A percentile compares a stretch with the other conserved stretches of the same genome.
These are phyloP conservation scores for Osmoderma eremita DNA, from an alignment of 2,888 invertebrate species.

Conservation along the genomic window DNA sequence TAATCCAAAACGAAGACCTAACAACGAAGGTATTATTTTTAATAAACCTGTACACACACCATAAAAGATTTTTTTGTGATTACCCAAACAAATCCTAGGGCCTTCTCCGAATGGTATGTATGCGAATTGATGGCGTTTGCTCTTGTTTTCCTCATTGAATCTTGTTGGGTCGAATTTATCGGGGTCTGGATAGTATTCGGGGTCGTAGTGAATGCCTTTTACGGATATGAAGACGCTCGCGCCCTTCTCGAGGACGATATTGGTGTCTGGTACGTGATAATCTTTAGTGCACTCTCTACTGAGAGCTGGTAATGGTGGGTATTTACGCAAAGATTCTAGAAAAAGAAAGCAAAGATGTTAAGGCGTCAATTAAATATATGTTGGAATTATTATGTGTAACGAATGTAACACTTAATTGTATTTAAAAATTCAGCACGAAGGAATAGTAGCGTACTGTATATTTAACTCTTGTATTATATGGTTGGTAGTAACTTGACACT, in stretches of 20 bases:
- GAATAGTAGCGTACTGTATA: too few species aligned
- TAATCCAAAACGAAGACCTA: constrained; percentile 24
- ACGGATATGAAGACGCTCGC: constrained; percentile 17
- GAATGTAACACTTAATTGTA: too few species aligned
- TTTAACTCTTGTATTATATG: too few species aligned
- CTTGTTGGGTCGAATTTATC: constrained; percentile 38
- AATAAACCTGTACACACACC: background rate
- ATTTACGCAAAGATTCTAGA: constrained; percentile 32
- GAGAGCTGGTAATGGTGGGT: constrained; percentile 25
- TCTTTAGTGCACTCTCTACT: constrained; percentile 28
- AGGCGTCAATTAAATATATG: background rate
- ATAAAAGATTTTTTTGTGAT: background rate
- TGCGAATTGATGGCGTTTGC: constrained; percentile 10
- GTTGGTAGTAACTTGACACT: too few species aligned
- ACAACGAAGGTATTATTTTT: background rate
- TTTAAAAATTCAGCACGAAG: too few species aligned
- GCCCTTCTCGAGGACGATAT: constrained; percentile 21
- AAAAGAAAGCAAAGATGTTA: background rate
- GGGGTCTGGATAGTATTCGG: constrained; percentile 37
- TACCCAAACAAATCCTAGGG: constrained; percentile 39
- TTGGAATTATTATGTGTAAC: too few species aligned
- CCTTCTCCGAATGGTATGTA: constrained; percentile 40
- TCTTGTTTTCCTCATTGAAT: constrained; percentile 35
- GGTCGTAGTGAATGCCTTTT: constrained; percentile 33
- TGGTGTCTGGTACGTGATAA: constrained; percentile 15